Evolutionary conservation across 92 coral and sea anemone genomes (phyloP), one percentile per base, ranked within the genome.

Genomic region (Palythoa grandiflora): DNA sequence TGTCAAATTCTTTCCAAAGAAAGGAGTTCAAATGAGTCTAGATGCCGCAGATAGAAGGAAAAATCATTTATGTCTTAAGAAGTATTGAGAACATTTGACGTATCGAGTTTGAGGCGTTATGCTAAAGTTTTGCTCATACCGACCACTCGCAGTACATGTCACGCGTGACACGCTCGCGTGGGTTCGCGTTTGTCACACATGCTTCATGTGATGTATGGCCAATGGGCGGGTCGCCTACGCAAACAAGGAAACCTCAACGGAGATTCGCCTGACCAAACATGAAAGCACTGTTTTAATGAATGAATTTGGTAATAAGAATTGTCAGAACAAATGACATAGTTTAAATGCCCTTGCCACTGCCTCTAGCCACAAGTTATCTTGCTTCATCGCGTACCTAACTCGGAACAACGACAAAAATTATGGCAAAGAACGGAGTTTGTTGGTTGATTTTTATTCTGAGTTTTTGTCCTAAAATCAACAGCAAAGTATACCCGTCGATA

Each of bases 191-290:
- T 0, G 50, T 44, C 35, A 17, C 20, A 7, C 70, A 9, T 5
- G 70, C 3, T 2, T 19, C 35, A 63, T 10, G 37, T 9, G 70
- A 63, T n/a, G 0, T 63, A 36, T 28, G 0, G 28, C 28, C 28
- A 28, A 28, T 70, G 28, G 75, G 75, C n/a, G 39, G 39, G 47
- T 70, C 47, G 10, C 13, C 38, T 35, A 70, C 75, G 75, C 17
- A 70, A 17, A 70, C 75, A 70, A 70, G 47, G 44, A 70, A 70
- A 38, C 75, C 1, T 6, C 0, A 63, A 9, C 75, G 75, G 75
- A 70, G 75, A 70, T 38, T 70, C 47, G 75, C 75, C 47, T 70
- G 75, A 70, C 75, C 11, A 17, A 8, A 70, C 75, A 70, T 70
- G 75, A 70, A 70, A 35, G 75, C 4, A 11, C 17, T 36, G n/a